Conservation (phyloP, 1,140 invertebrate genomes). For the Alviniconcha marisindica region DNA sequence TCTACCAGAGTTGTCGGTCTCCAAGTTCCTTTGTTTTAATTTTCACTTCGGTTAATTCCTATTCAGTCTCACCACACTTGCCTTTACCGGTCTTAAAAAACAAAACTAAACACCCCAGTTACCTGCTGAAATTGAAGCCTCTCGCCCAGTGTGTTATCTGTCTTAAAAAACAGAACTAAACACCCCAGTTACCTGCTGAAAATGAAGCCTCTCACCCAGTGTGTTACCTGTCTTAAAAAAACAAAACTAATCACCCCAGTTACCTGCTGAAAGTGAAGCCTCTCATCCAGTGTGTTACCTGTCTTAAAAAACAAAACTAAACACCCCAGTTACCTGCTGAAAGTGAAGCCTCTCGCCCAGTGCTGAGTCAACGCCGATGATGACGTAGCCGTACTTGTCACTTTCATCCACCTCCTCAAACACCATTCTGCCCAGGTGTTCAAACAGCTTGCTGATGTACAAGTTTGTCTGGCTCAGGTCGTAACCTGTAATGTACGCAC, state of each 20-base stretch:
- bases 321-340: conserved; percentile 65
- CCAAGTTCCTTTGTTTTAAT: too few species aligned
- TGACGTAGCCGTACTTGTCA: conserved; percentile 65
- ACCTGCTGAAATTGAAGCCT: conserved; percentile 67
- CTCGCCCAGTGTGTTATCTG: not conserved
- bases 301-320: not conserved
- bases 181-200: conserved; percentile 69
- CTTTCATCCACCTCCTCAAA: conserved; percentile 69
- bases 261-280: conserved; percentile 68
- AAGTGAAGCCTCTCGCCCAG: conserved; percentile 71
- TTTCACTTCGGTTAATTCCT: too few species aligned
- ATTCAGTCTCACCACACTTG: too few species aligned
- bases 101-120: not conserved
- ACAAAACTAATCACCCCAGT: not conserved
- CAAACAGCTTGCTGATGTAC: conserved; percentile 74
- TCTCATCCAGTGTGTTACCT: not conserved
- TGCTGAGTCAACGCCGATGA: conserved; percentile 68
- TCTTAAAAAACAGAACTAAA: not conserved
- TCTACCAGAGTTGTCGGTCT: too few species aligned
- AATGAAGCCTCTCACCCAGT: conserved; percentile 69
- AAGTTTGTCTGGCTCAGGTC: conserved; percentile 72
- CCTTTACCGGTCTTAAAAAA: not conserved
- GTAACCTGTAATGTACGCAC: conserved; percentile 61
- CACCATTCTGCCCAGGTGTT: conserved; percentile 71
- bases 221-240: not conserved